Base-by-base conservation (phyloP, 1,140 invertebrate species). In the Drosophila nasuta region DNA sequence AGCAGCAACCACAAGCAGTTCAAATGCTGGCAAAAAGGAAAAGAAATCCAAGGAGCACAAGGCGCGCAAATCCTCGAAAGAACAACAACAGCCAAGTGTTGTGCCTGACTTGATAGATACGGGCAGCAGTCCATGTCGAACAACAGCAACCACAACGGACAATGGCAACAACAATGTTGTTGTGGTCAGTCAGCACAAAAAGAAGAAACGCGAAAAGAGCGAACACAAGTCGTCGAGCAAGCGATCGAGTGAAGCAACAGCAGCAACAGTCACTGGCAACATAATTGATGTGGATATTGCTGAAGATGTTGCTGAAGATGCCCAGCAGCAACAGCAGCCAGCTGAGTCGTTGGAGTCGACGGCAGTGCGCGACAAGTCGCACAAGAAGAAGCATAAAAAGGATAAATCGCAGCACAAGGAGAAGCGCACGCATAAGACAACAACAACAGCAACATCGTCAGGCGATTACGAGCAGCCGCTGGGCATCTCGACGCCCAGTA, bases 401-500 rank as follows among this genome's bases (percentile, higher is more conserved):
- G 89, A 81, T 35, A 88, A 83, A 57, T 74, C 82, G 0, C 76
- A 82, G 13, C 76, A 71, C 15, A 88, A 72, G 59, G 72, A 87
- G 49, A 87, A 82, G 67, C 60, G 65, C 43, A 56, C 48, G 43
- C 65, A 67, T 11, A 73, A 69, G 45, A 62, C 62, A n/a, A 1
- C 51, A 17, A 33, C 20, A n/a, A 3, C 51, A 20, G 6, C 49
- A 3, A 2, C 49, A 33, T 11, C 20, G 35, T 38, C 35, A 8
- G 8, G 41, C 35, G 95, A 94, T 35, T 96, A 96, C 81, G 96
- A 96, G 91, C 96, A 97, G 93, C 96, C 97, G 28, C 94, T 96
- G 70, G 97, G 97, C 62, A 97, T 98, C 78, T 97, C 97, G 5
- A 98, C 97, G 13, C 97, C 97, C 3, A 98, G 97, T 59, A 97